These are phyloP conservation scores for Diorhabda carinulata DNA, from an alignment of 1,140 invertebrate species.

Conservation along the genomic window DNA sequence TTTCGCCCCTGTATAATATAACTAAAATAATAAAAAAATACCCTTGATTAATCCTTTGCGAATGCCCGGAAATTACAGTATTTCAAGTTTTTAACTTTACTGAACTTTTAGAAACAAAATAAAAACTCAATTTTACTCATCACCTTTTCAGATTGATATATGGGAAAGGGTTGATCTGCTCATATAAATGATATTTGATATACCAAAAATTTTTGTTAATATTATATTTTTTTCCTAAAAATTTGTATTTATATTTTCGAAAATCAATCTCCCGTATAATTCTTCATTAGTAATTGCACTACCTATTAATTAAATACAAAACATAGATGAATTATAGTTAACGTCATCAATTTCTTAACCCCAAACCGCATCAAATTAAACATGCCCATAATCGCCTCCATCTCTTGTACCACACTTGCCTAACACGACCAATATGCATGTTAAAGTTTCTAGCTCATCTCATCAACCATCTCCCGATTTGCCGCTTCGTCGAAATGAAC, in stretches of 20 bases:
- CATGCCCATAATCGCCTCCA: constrained; percentile 1
- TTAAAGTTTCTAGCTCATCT: not conserved
- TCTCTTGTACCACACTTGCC: constrained; percentile 1
- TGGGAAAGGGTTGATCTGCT: no score
- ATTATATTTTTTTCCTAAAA: no score
- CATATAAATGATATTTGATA: no score
- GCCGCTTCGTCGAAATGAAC: constrained; percentile 23
- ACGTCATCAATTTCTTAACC: constrained; percentile 5
- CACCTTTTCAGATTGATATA: no score
- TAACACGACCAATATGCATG: not conserved
- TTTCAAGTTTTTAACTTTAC: no score
- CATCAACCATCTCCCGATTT: constrained; percentile 3
- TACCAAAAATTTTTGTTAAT: no score
- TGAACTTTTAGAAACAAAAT: no score
- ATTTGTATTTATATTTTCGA: not conserved
- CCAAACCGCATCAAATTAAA: not conserved
- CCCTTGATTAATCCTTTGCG: no score
- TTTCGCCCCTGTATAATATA: no score
- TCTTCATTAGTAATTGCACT: not conserved
- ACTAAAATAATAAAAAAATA: no score
- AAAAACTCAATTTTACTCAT: no score
- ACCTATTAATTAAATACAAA: not conserved
- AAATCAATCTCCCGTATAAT: not conserved
- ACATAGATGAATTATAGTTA: constrained; percentile 1
- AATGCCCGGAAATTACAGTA: no score